Conservation (phyloP, 2,797 vertebrate genomes). For the Bovichtus variegatus region DNA sequence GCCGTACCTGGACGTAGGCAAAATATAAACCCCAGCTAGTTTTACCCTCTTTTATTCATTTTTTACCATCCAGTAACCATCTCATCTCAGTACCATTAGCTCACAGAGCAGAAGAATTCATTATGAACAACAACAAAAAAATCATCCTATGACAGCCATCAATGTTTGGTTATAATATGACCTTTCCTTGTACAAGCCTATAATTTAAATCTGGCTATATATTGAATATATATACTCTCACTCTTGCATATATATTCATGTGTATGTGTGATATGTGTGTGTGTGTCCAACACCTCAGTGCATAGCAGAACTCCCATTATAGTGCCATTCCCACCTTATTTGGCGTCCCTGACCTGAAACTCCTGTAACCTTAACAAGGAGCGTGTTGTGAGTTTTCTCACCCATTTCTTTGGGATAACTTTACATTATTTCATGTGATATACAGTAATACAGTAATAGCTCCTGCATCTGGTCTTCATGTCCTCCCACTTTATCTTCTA, state of each 20-base stretch:
- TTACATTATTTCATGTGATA: constrained; percentile 42
- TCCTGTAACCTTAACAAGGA: constrained; percentile 55
- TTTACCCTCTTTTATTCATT: constrained; percentile 9
- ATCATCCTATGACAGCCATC: constrained; percentile 11
- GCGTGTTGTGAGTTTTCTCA: constrained; percentile 40
- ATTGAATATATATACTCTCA: constrained; percentile 21
- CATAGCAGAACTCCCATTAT: constrained; percentile 60
- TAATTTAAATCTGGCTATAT: neutral
- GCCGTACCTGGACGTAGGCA: constrained; percentile 44
- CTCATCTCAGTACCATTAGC: constrained; percentile 29
- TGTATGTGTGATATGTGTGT: constrained; percentile 7
- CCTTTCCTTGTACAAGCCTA: constrained; percentile 9
- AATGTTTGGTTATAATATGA: neutral
- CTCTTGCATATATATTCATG: constrained; percentile 27
- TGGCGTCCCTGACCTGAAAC: constrained; percentile 35
- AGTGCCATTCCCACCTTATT: constrained; percentile 60
- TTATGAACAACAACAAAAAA: neutral
- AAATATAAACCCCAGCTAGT: constrained; percentile 42
- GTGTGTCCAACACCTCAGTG: constrained; percentile 53
- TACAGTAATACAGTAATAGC: constrained; percentile 43
- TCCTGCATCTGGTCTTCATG: constrained; percentile 58
- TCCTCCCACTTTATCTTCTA: constrained; percentile 56
- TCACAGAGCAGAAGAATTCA: constrained; percentile 11
- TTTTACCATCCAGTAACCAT: constrained; percentile 32
- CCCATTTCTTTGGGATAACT: constrained; percentile 44